A percentile compares a stretch with the other conserved stretches of the same genome.
Evolutionary conservation across 30 jellyfish, hydroid and myxozoan species (phyloP).

Genomic region (Aurelia sp.): DNA sequence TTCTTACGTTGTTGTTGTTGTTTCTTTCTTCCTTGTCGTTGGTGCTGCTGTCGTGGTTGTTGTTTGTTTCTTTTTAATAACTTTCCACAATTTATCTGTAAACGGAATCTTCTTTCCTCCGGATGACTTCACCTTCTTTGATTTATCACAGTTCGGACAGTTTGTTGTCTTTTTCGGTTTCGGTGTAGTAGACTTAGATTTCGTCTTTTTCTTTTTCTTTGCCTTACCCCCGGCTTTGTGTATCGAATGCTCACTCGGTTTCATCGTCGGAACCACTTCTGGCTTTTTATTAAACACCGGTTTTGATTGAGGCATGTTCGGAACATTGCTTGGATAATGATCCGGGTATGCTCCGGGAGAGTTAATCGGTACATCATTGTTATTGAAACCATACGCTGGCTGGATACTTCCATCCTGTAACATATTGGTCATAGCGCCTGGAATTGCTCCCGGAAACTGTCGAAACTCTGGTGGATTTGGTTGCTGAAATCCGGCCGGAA

Average conservation of each 20-base stretch:
- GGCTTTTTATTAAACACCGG: constrained; percentile 33
- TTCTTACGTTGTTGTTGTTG: constrained; percentile 19
- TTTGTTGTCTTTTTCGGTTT: constrained; percentile 52
- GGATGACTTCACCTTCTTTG: constrained; percentile 35
- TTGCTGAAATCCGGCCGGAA: constrained; percentile 11
- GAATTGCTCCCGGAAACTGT: constrained; percentile 23
- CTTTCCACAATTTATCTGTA: constrained; percentile 20
- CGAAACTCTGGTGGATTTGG: constrained; percentile 26
- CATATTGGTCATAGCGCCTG: neutral
- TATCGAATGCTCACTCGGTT: constrained; percentile 63
- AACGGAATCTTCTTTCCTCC: constrained; percentile 67
- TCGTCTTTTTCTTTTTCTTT: constrained; percentile 23
- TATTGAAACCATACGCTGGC: constrained; percentile 2
- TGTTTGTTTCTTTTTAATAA: constrained; percentile 27
- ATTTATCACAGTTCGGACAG: constrained; percentile 54
- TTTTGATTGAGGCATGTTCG: constrained; percentile 62
- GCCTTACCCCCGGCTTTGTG: constrained; percentile 11
- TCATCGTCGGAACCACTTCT: constrained; percentile 50
- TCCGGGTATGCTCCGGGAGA: constrained; percentile 48
- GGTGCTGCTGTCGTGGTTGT: constrained; percentile 37
- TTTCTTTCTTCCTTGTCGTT: neutral
- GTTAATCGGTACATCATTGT: constrained; percentile 18
- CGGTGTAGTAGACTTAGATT: constrained; percentile 42
- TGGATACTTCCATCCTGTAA: constrained; percentile 27
- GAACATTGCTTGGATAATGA: constrained; percentile 56